Evolutionary conservation across 1,140 invertebrate species (phyloP).

Genomic region (Rhyacophila brunnea): DNA sequence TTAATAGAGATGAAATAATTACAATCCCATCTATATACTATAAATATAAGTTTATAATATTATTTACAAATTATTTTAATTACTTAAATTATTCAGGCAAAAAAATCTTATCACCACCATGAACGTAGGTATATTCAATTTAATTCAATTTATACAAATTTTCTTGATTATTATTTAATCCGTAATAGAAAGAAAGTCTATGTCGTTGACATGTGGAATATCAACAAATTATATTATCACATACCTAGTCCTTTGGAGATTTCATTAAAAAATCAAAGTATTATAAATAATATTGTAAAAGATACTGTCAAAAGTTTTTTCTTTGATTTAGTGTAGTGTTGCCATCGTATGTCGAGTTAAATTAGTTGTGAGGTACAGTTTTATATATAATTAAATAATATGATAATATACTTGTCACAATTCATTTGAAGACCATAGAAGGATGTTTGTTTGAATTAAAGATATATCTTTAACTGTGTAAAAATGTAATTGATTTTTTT

Average conservation of each 20-base stretch:
- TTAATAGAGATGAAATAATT: constrained; percentile 29
- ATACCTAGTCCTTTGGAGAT: neutral
- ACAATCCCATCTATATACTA: constrained; percentile 28
- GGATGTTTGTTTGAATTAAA: too few relatives aligned
- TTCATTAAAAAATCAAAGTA: neutral
- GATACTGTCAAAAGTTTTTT: too few relatives aligned
- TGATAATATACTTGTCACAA: too few relatives aligned
- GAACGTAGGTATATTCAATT: too few relatives aligned
- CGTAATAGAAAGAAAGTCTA: neutral
- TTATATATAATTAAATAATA: too few relatives aligned
- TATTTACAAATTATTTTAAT: constrained; percentile 34
- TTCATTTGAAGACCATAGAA: too few relatives aligned
- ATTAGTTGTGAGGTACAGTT: too few relatives aligned
- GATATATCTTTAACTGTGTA: too few relatives aligned
- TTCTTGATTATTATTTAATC: neutral
- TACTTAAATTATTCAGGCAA: constrained; percentile 37
- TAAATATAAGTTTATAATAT: constrained; percentile 31
- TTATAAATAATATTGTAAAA: neutral
- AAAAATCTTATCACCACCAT: constrained; percentile 37
- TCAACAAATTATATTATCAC: neutral
- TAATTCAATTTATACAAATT: constrained; percentile 2
- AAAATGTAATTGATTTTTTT: too few relatives aligned
- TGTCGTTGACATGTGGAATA: neutral
- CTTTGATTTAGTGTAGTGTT: too few relatives aligned
- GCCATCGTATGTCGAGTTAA: too few relatives aligned